Evolutionary conservation across 2,113 vertebrate species (phyloP), one percentile per base, ranked within the genome.

Genomic region (Etheostoma cragini): DNA sequence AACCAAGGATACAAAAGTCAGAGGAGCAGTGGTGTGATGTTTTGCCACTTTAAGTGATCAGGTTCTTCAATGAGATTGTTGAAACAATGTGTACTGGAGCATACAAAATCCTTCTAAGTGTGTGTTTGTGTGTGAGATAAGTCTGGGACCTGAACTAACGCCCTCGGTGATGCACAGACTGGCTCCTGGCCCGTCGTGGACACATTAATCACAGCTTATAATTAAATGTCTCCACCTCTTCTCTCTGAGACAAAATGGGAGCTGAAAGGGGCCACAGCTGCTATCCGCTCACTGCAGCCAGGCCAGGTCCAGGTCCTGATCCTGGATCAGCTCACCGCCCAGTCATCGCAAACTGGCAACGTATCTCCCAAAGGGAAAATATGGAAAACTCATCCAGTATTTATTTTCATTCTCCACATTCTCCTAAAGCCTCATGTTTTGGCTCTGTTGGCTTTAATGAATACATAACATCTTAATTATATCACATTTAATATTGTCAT

Each of bases 161-260:
- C 79, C 81, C 75, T 61, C 4, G 24, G 74, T 63, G 60, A 63
- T 24, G 57, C 14, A 26, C 66, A 87, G 80, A 80, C 82, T 72
- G 73, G 17, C 73, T 81, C 26, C 83, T 73, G 69, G 87, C 78
- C 73, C 35, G 11, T 77, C 72, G 66, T 8, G 72, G 79, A 73
- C 77, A 71, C 82, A 91, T 89, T 88, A 83, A 90, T 91, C 86
- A 87, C 78, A 82, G 78, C 70, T 88, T 84, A 88, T 84, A 88
- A 91, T 93, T 85, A 90, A 89, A 91, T 66, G 82, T 91, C 76
- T 89, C 83, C 75, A 74, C 87, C 81, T 85, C 72, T 61, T 86
- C 84, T 78, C 78, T 66, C 69, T 60, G 69, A 86, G 78, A 84
- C 82, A 66, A 60, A 82, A 85, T 64, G 77, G 78, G 38, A 80